phyloP scores from a whole-genome alignment of 2,113 vertebrate genomes.

The Lontra canadensis region DNA sequence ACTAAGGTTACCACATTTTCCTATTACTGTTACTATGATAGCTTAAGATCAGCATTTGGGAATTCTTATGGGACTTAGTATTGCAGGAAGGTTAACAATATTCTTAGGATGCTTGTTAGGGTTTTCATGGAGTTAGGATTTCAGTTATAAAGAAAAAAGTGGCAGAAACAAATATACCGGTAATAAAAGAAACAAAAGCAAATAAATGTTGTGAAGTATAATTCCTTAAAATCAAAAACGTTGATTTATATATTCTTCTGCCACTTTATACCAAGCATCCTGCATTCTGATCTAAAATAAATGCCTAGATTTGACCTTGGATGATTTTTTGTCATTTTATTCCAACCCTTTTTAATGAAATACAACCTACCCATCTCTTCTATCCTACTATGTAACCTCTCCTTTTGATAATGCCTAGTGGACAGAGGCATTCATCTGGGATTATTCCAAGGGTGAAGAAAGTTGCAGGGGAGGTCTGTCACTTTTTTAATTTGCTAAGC shows the following conservation, averaged over 20 bases:
- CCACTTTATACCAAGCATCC: not conserved
- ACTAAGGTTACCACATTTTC: not conserved
- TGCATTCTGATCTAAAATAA: conserved; percentile 33
- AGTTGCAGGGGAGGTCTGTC: conserved; percentile 70
- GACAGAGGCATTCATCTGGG: conserved; percentile 50
- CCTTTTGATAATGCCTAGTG: not conserved
- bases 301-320: conserved; percentile 45
- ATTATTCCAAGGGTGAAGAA: conserved; percentile 76
- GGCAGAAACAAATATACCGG: not conserved
- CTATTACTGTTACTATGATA: not conserved
- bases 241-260: not conserved
- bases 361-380: conserved; percentile 23
- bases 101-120: not conserved
- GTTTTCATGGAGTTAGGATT: not conserved
- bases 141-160: not conserved
- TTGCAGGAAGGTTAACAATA: not conserved
- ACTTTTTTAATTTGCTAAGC: conserved; percentile 83
- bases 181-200: not conserved
- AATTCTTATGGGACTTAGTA: not conserved
- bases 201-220: not conserved
- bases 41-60: not conserved
- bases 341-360: conserved; percentile 51
- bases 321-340: conserved; percentile 54
- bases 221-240: not conserved
- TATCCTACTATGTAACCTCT: not conserved